Evolutionary conservation across 2,113 vertebrate species (phyloP).

Genomic region (Daubentonia madagascariensis): DNA sequence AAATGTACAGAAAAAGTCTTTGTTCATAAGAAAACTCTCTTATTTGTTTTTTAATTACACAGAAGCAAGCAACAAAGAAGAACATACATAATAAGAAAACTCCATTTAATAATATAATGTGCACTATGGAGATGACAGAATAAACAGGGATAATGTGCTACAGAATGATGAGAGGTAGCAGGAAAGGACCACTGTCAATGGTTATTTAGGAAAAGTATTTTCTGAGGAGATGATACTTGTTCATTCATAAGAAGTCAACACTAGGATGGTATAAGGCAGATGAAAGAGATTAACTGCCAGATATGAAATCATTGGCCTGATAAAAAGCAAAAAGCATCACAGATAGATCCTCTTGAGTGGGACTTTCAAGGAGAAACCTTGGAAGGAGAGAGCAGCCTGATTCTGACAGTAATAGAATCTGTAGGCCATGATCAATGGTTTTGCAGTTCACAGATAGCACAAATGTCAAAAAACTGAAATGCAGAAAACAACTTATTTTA

Average conservation of each 20-base stretch:
- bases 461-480: neutral
- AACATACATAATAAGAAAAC: neutral
- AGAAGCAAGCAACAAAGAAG: neutral
- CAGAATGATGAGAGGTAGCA: neutral
- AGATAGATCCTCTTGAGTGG: too few species aligned
- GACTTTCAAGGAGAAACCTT: neutral
- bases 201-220: neutral
- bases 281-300: neutral
- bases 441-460: neutral
- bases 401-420: neutral
- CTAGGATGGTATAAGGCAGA: neutral
- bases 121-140: neutral
- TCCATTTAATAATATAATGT: neutral
- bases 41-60: neutral
- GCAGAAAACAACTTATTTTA: neutral
- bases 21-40: neutral
- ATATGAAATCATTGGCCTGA: neutral
- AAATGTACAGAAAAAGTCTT: neutral
- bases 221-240: neutral
- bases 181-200: fast-evolving
- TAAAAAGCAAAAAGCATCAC: neutral
- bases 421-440: fast-evolving
- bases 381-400: fast-evolving
- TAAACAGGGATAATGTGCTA: neutral
- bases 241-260: neutral